Percentiles rank a stretch among this genome's conserved stretches.
Conservation (phyloP, 2,113 vertebrate genomes). For the Xiphorhynchus elegans region DNA sequence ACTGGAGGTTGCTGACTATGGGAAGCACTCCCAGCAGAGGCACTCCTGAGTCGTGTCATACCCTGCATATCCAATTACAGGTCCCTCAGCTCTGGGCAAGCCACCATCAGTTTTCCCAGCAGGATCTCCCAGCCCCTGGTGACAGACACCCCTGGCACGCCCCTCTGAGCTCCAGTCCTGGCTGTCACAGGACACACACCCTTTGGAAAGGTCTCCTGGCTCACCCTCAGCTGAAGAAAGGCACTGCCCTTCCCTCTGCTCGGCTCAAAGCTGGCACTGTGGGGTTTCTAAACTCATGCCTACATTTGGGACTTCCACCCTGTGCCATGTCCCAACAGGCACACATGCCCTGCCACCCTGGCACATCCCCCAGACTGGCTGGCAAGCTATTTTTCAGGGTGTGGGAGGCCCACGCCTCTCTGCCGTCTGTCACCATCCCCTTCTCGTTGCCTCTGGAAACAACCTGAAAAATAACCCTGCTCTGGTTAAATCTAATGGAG, state of each 20-base stretch:
- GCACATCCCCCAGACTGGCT: not conserved
- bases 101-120: not conserved
- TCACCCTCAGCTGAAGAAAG: not conserved
- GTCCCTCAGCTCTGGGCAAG: not conserved
- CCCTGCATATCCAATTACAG: not conserved
- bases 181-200: not conserved
- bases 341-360: not conserved
- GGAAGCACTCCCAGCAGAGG: not conserved
- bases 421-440: slow-evolving; percentile 14
- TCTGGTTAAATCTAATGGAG: not conserved
- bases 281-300: not conserved
- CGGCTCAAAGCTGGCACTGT: not conserved
- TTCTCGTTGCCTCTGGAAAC: not conserved
- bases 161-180: not conserved
- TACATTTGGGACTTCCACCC: not conserved
- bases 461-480: not conserved
- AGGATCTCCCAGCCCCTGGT: not conserved
- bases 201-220: not conserved
- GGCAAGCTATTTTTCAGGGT: not conserved
- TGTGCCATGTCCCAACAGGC: not conserved
- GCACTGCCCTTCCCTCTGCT: accelerated
- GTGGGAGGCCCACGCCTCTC: not conserved
- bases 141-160: accelerated
- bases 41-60: not conserved
- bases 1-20: not conserved